Percentiles rank a stretch among this genome's conserved stretches.
Conservation (phyloP, 1,140 invertebrate genomes). For the Pachypsylla venusta region DNA sequence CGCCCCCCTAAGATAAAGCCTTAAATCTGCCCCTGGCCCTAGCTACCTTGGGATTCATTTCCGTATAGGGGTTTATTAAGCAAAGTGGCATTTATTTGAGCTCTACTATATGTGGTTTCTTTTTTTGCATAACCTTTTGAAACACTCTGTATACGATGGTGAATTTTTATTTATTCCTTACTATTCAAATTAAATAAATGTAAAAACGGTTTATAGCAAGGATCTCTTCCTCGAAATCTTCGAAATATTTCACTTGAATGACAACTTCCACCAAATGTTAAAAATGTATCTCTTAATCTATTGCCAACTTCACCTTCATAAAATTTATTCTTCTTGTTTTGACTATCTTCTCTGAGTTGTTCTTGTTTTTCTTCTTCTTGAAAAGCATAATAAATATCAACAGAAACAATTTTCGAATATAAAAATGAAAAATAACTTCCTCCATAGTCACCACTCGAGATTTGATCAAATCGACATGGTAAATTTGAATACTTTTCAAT, state of each 20-base stretch:
- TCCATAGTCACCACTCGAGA: slow-evolving; percentile 55
- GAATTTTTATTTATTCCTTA: too few relatives aligned
- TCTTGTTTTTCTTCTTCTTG: slow-evolving; percentile 39
- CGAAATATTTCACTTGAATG: slow-evolving; percentile 72
- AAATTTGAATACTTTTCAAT: slow-evolving; percentile 60
- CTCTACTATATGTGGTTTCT: too few relatives aligned
- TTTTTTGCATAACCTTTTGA: too few relatives aligned
- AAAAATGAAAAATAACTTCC: slow-evolving; percentile 56
- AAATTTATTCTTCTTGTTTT: not conserved
- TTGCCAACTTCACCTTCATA: not conserved
- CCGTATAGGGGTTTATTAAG: too few relatives aligned
- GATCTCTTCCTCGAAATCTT: slow-evolving; percentile 78
- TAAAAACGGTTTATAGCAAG: slow-evolving; percentile 28
- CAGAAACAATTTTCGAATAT: slow-evolving; percentile 76
- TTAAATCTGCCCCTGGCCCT: too few relatives aligned
- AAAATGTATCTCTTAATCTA: slow-evolving; percentile 63
- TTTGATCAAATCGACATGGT: slow-evolving; percentile 59
- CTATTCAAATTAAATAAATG: not conserved
- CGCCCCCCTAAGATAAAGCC: too few relatives aligned
- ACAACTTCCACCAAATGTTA: slow-evolving; percentile 63
- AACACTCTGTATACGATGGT: too few relatives aligned
- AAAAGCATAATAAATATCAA: slow-evolving; percentile 75
- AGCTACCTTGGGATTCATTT: too few relatives aligned
- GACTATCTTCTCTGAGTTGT: not conserved
- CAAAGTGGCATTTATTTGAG: too few relatives aligned